phyloP scores from a whole-genome alignment of 2,797 vertebrate species.

The Capromys pilorides region DNA sequence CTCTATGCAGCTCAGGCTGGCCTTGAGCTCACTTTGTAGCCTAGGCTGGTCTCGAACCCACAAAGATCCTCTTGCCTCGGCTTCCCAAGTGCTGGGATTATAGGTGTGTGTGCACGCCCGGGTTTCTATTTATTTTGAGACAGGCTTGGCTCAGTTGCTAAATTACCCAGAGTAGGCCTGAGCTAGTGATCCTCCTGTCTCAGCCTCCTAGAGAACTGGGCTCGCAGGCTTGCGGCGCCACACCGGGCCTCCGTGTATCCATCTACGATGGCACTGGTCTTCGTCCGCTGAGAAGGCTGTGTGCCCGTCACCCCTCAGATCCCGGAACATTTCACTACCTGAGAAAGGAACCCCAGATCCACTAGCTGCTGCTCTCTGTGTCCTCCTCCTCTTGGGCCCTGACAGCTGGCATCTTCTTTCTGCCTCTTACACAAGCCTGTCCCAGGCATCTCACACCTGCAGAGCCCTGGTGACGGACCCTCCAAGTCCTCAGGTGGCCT shows the following conservation, averaged over 20 bases:
- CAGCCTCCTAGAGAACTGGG: not conserved
- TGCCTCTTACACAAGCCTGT: not conserved
- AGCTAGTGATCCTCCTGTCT: not conserved
- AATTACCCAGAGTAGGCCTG: not conserved
- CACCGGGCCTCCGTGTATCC: not conserved
- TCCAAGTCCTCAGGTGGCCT: too few species aligned
- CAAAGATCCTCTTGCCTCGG: too few species aligned
- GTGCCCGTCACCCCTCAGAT: not conserved
- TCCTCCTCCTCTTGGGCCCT: not conserved
- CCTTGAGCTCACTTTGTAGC: too few species aligned
- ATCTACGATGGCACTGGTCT: not conserved
- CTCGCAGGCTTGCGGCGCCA: not conserved
- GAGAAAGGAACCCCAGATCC: not conserved
- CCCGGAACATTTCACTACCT: slow-evolving; percentile 11
- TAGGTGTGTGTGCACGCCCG: too few species aligned
- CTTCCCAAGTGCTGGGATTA: too few species aligned
- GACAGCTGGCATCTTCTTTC: not conserved
- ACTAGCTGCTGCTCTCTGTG: not conserved
- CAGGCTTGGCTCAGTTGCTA: not conserved
- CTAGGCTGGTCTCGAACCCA: too few species aligned
- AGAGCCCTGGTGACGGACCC: not conserved
- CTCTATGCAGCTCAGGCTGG: too few species aligned
- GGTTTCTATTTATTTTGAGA: not conserved
- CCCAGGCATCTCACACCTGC: not conserved
- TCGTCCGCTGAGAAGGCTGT: not conserved